Evolutionary conservation across 2,797 vertebrate genomes (phyloP).

Genomic region (Halcyon chelicuti): DNA sequence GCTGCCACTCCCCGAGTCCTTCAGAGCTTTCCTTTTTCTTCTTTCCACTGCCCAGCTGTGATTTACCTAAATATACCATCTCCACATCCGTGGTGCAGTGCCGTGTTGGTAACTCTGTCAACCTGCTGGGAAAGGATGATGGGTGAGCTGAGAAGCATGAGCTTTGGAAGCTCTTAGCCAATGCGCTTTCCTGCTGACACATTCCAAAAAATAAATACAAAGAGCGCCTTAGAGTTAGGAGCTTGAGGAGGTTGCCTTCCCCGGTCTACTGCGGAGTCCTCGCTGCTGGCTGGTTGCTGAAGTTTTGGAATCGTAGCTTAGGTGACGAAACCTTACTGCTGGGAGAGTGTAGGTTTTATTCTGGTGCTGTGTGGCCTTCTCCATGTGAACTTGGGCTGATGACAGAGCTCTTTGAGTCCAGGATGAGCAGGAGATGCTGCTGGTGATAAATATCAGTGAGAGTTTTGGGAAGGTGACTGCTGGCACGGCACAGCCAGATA

Average conservation of each 20-base stretch:
- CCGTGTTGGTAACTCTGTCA: background rate
- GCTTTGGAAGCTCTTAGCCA: background rate
- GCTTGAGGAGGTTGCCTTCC: background rate
- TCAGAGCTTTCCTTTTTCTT: background rate
- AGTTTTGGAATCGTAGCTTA: background rate
- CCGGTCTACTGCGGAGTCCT: background rate
- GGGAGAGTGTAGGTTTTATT: background rate
- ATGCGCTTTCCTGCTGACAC: background rate
- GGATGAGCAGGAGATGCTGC: background rate
- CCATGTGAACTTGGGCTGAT: accelerated
- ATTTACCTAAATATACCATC: background rate
- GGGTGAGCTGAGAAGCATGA: background rate
- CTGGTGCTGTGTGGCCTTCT: accelerated
- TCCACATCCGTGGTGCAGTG: background rate
- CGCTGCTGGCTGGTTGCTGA: background rate
- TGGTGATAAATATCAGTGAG: background rate
- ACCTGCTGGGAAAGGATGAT: background rate
- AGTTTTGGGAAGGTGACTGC: background rate
- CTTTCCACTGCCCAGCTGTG: background rate
- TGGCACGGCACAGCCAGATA: background rate
- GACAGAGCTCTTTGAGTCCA: background rate
- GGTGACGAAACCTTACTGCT: accelerated
- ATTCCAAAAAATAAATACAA: background rate
- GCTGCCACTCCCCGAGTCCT: background rate
- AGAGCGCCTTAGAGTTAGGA: background rate